Conservation (phyloP, 2,888 invertebrate species). For the Synergus itoensis region DNA sequence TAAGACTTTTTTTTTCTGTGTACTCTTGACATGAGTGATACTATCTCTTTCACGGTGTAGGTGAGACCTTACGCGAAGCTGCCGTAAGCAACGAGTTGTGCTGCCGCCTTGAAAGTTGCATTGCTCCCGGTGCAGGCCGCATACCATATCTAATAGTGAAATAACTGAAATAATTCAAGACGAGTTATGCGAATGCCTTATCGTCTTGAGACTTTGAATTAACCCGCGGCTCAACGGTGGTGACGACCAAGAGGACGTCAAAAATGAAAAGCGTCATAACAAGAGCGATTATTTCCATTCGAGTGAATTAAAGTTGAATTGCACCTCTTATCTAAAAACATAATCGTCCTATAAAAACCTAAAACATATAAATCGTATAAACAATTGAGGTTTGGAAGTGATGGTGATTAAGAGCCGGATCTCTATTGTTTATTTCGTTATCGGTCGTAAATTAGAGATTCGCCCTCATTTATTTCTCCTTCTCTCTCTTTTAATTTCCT, state of each 20-base stretch:
- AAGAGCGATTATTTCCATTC: neutral
- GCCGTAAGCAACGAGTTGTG: constrained; percentile 32
- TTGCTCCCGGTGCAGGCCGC: constrained; percentile 57
- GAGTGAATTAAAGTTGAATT: neutral
- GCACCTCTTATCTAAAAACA: neutral
- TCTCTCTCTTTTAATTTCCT: constrained; percentile 10
- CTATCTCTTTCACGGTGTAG: constrained; percentile 15
- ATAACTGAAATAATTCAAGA: constrained; percentile 75
- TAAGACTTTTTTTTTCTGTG: no score
- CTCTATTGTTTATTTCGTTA: neutral
- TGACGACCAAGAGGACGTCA: constrained; percentile 15
- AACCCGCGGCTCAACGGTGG: constrained; percentile 57
- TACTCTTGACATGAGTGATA: neutral
- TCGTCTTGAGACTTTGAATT: constrained; percentile 73
- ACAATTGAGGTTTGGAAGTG: constrained; percentile 1
- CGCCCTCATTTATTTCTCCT: neutral
- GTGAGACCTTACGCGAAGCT: constrained; percentile 13
- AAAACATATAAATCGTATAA: neutral
- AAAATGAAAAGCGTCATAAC: neutral
- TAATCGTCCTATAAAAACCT: neutral
- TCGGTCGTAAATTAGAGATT: constrained; percentile 41
- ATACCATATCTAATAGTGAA: constrained; percentile 75
- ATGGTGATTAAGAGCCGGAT: constrained; percentile 12
- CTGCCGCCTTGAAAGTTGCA: constrained; percentile 47
- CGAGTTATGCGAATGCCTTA: constrained; percentile 74